Conservation (phyloP, 2,888 invertebrate genomes). For the Criorhina ranunculi region DNA sequence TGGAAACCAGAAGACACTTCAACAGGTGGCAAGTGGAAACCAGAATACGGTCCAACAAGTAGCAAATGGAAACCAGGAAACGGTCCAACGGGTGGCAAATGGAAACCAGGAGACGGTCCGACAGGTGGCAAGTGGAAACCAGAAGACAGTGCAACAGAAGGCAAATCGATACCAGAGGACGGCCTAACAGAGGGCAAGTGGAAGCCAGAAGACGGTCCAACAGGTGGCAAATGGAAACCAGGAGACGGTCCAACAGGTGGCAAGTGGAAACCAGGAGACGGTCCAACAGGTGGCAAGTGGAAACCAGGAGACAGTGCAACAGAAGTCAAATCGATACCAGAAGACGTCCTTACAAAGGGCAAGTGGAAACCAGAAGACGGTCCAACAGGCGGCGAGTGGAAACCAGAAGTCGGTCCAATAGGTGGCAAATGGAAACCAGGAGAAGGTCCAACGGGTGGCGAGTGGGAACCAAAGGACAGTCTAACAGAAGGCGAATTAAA, state of each 20-base stretch:
- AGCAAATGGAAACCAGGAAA: slow-evolving; percentile 8
- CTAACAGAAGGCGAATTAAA: slow-evolving; percentile 9
- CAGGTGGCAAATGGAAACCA: slow-evolving; percentile 55
- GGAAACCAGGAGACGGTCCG: slow-evolving; percentile 1
- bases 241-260: background rate
- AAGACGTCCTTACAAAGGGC: background rate
- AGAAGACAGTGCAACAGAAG: no score
- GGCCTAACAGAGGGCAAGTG: background rate
- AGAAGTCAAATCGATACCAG: no score
- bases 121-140: slow-evolving; percentile 38
- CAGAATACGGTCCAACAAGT: background rate
- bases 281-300: slow-evolving; percentile 28
- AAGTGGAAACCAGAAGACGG: slow-evolving; percentile 13
- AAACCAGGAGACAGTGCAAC: no score
- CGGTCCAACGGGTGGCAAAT: slow-evolving; percentile 14
- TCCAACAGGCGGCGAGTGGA: slow-evolving; percentile 49
- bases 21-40: no score
- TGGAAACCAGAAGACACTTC: slow-evolving; percentile 26
- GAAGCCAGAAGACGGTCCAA: slow-evolving; percentile 1
- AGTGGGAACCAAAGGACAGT: background rate
- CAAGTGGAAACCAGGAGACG: slow-evolving; percentile 7
- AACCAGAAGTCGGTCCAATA: slow-evolving; percentile 1
- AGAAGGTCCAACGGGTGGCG: slow-evolving; percentile 5
- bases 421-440: slow-evolving; percentile 4
- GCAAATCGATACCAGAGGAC: no score